Evolutionary conservation across 1,140 invertebrate species (phyloP).

Genomic region (Halyomorpha halys): DNA sequence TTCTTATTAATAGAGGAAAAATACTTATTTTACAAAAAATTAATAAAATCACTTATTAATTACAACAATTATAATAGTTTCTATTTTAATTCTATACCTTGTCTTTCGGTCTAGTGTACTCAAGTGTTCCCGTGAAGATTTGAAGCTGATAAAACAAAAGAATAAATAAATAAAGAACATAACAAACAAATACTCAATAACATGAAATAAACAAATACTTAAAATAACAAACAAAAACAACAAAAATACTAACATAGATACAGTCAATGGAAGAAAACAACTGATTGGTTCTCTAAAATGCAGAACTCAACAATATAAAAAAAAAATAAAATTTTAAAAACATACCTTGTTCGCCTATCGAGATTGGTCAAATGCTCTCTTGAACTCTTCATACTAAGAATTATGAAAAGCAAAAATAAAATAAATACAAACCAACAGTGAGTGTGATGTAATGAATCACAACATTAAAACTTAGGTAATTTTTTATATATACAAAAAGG

Average conservation of each 20-base stretch:
- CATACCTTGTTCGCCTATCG: conserved; percentile 29
- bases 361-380: conserved; percentile 28
- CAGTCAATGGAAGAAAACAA: no score
- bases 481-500: no score
- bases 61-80: neutral
- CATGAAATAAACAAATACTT: neutral
- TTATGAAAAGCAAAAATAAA: conserved; percentile 23
- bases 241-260: no score
- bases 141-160: conserved; percentile 28
- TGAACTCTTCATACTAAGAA: conserved; percentile 28
- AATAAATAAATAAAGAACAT: conserved; percentile 11
- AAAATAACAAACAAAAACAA: no score
- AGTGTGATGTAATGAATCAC: neutral
- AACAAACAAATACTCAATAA: conserved; percentile 4
- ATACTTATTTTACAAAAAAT: neutral
- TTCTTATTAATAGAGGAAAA: neutral
- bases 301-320: no score
- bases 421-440: neutral
- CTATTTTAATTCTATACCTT: conserved; percentile 23
- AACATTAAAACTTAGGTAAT: neutral
- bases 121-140: conserved; percentile 30
- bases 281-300: no score
- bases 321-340: neutral
- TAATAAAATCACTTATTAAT: neutral
- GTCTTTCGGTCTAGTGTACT: conserved; percentile 26